A percentile compares a stretch with the other conserved stretches of the same genome.
Evolutionary conservation across 2,888 invertebrate species (phyloP).

Genomic region (Hydrotaea cyrtoneurina): DNA sequence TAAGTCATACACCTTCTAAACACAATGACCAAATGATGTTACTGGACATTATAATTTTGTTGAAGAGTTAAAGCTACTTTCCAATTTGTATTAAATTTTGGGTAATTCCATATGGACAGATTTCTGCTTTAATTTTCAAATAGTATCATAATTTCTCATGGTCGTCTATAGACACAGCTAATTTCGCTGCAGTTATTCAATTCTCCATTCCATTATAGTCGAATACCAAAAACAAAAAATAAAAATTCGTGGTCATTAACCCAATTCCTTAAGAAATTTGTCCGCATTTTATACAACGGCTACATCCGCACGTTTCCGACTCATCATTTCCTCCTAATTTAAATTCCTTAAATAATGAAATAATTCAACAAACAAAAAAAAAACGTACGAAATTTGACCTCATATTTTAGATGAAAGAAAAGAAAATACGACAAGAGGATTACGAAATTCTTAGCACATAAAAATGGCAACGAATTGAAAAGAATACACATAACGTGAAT

Average conservation of each 20-base stretch:
- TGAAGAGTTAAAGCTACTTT: no score
- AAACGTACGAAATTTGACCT: not conserved
- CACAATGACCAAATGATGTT: no score
- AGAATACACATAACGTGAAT: not conserved
- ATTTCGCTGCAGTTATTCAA: no score
- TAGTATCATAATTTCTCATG: no score
- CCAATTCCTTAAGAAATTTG: not conserved
- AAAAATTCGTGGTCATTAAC: not conserved
- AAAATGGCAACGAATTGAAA: not conserved
- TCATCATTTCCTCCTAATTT: constrained; percentile 15
- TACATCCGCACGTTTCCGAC: constrained; percentile 5
- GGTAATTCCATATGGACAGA: no score
- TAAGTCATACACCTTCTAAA: no score
- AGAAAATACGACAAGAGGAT: constrained; percentile 10
- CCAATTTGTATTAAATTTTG: no score
- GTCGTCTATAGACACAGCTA: no score
- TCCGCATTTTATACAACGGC: not conserved
- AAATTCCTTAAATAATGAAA: constrained; percentile 48
- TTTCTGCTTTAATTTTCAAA: no score
- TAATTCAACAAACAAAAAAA: constrained; percentile 13
- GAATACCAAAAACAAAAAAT: constrained; percentile 21
- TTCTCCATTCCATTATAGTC: no score
- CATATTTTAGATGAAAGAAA: constrained; percentile 22
- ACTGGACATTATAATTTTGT: no score
- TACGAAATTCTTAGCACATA: constrained; percentile 19